Evolutionary conservation across 2,888 invertebrate genomes (phyloP), one percentile per base, ranked within the genome.

Genomic region (Andrena haemorrhoa): DNA sequence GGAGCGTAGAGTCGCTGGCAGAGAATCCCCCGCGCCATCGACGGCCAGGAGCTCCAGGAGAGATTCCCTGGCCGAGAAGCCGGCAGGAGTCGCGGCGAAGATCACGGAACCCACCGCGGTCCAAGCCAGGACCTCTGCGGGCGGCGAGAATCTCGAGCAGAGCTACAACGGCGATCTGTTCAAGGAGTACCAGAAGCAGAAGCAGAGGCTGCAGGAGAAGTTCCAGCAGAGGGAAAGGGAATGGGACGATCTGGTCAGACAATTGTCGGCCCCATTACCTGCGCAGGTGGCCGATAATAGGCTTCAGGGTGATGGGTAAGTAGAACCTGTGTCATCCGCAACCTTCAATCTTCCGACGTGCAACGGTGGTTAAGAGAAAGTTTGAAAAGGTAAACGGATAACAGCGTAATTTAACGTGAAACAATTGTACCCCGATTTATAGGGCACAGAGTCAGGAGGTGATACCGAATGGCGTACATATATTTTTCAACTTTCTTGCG

Each of bases 141-240:
- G 91, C 81, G 91, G 93, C 92, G 95, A 92, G 26, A 88, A 84
- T 90, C 89, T 94, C 66, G 95, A 95, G 78, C 94, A 94, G 73
- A 95, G 95, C 81, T 95, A 94, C 89, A 95, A 94, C 91, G 95
- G 97, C 65, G 97, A 97, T 91, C 94, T 97, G 77, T 95, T 97
- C 89, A 97, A 97, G 91, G 97, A 97, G 92, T 98, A 97, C 92
- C 97, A 97, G 93, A 96, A 96, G 87, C 96, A 97, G 90, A 97
- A 97, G 91, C 96, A 96, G 92, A 95, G 96, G 83, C 92, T 95
- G 75, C 95, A 96, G 90, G 95, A 96, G 86, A 95, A 95, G 47
- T 92, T 96, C 85, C 95, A 94, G 35, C 91, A 94, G 56, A 94
- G 95, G 84, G 95, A 95, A 85, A 93, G 93, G 77, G 95, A 95